Evolutionary conservation across 2,113 vertebrate species (phyloP).

Genomic region (Microcebus ravelobensis): DNA sequence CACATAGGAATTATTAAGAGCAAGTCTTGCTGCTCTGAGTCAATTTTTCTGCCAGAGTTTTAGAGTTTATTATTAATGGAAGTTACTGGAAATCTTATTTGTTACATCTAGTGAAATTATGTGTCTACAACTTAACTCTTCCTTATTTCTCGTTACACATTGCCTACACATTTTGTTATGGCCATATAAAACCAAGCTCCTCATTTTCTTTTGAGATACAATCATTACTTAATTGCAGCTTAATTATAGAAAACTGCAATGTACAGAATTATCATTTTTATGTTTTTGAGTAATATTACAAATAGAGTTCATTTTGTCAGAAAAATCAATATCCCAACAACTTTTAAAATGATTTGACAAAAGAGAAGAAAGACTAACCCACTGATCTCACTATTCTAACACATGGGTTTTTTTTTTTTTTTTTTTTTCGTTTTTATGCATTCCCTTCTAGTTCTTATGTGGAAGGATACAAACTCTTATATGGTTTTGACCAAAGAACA

Average conservation of each 20-base stretch:
- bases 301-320: not conserved
- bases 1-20: not conserved
- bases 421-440: not conserved
- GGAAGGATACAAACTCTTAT: not conserved
- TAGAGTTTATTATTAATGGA: not conserved
- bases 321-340: slow-evolving; percentile 3
- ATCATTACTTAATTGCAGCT: not conserved
- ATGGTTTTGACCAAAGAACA: not conserved
- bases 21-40: not conserved
- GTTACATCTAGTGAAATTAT: not conserved
- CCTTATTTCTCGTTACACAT: not conserved
- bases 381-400: not conserved
- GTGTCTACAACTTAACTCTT: not conserved
- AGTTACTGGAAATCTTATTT: not conserved
- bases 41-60: slow-evolving; percentile 6
- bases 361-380: not conserved
- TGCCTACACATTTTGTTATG: not conserved
- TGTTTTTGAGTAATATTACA: not conserved
- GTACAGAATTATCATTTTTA: not conserved
- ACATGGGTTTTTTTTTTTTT: too few relatives aligned
- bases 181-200: not conserved
- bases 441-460: not conserved
- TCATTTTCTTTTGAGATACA: slow-evolving; percentile 2
- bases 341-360: not conserved
- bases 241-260: not conserved